Percentiles rank a stretch among this genome's conserved stretches.
phyloP scores from a whole-genome alignment of 2,888 invertebrate genomes.

The Celastrina argiolus region DNA sequence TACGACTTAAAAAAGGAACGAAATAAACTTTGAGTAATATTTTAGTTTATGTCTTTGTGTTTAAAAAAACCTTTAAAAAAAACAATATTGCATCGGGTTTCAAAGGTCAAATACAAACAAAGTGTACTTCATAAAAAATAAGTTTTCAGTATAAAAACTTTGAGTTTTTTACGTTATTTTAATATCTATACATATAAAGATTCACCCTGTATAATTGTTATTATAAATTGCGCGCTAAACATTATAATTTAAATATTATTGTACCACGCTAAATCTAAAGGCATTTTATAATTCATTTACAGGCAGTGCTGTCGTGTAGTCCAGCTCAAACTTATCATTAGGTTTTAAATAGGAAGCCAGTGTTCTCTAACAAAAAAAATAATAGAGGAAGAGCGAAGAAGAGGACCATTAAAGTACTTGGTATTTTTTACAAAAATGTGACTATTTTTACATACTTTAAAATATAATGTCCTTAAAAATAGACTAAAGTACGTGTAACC shows the following conservation, averaged over 20 bases:
- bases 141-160: too few relatives aligned
- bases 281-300: not conserved
- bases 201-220: not conserved
- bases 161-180: too few relatives aligned
- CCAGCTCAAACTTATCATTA: not conserved
- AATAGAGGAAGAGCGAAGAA: too few relatives aligned
- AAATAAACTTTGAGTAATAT: too few relatives aligned
- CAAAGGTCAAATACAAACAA: too few relatives aligned
- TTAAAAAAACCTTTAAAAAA: too few relatives aligned
- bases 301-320: not conserved
- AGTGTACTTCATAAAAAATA: too few relatives aligned
- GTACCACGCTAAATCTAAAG: not conserved
- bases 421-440: not conserved
- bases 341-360: not conserved
- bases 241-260: not conserved
- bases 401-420: too few relatives aligned
- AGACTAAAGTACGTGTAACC: not conserved
- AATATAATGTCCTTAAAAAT: not conserved
- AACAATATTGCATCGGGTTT: too few relatives aligned
- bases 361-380: not conserved
- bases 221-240: not conserved
- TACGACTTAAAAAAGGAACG: too few relatives aligned
- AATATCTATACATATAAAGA: not conserved
- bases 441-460: not conserved
- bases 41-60: too few relatives aligned